Base-by-base conservation (phyloP, 2,888 invertebrate genomes). In the Noctuana brunneofusca region DNA sequence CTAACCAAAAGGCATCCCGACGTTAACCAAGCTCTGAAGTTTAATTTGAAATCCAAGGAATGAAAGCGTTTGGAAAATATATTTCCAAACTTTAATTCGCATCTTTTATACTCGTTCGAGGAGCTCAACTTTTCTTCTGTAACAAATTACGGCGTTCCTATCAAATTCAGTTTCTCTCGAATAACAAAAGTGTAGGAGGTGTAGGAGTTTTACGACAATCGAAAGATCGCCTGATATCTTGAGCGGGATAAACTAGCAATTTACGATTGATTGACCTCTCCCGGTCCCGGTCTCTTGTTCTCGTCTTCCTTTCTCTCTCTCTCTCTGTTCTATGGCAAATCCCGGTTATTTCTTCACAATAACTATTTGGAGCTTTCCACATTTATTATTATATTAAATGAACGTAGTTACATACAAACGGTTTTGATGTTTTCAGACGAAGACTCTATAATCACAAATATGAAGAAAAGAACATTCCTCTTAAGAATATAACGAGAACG, bases 201-300 rank as follows among this genome's bases (percentile, higher is more conserved):
- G 52, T 52, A 43, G 43, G 46, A 59, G 59, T 59, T 59, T 59
- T 59, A 59, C 59, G 53, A 53, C 43, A 53, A 53, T 43, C 22
- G 41, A 59, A 59, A 53, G 52, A 59, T 59, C 41, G 59, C 14
- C 43, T 20, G 59, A 59, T 59, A 53, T 43, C 59, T 43, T 46
- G 53, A 59, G 46, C 32, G 43, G 59, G 32, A 32, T 59, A 59
- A 46, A 59, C 30, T 59, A 43, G 46, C 32, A 38, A 46, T 46
- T 22, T 16, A 22, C 9, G 53, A 53, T 53, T 53, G 59, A 59
- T 30, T 53, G 59, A 11, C 20, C 43, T 32, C 46, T 46, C 32
- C 32, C 20, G 16, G n/a, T n/a, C n/a, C n/a, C n/a, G n/a, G n/a
- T n/a, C n/a, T n/a, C n/a, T n/a, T n/a, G n/a, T n/a, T n/a, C n/a